Evolutionary conservation across 2,113 vertebrate genomes (phyloP).

Genomic region (Hirundichthys speculiger): DNA sequence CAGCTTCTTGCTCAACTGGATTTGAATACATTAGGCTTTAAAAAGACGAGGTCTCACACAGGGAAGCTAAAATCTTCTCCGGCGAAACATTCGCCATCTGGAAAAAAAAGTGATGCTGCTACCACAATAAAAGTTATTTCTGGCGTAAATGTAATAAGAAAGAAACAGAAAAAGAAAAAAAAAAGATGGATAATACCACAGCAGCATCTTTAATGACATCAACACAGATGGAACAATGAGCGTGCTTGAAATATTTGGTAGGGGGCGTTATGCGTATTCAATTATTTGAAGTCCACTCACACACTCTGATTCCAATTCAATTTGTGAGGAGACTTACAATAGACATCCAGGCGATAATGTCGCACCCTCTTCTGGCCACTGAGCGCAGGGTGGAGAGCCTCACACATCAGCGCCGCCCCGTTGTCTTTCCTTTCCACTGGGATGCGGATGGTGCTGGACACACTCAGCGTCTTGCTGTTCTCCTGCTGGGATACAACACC

Average conservation of each 20-base stretch:
- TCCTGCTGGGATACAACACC: constrained; percentile 88
- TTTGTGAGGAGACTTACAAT: constrained; percentile 82
- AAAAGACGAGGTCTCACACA: constrained; percentile 46
- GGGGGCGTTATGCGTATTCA: constrained; percentile 19
- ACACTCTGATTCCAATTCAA: neutral
- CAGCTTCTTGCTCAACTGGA: constrained; percentile 34
- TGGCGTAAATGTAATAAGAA: no score
- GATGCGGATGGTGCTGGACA: constrained; percentile 85
- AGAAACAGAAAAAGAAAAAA: constrained; percentile 12
- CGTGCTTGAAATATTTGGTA: constrained; percentile 31
- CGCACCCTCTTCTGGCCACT: constrained; percentile 84
- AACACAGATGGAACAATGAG: constrained; percentile 46
- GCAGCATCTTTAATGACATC: constrained; percentile 32
- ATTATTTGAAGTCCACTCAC: constrained; percentile 16
- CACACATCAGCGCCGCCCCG: constrained; percentile 86
- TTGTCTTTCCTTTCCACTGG: constrained; percentile 89
- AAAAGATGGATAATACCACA: constrained; percentile 27
- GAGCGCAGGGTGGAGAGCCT: constrained; percentile 85
- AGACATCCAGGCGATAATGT: constrained; percentile 90
- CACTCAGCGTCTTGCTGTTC: constrained; percentile 86
- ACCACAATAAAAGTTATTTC: constrained; percentile 31
- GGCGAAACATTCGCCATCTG: constrained; percentile 45
- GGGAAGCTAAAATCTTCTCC: constrained; percentile 35
- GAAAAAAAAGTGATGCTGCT: constrained; percentile 43
- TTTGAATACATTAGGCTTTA: constrained; percentile 54